Conservation (phyloP, 2,113 vertebrate genomes). For the Microtus montanus region DNA sequence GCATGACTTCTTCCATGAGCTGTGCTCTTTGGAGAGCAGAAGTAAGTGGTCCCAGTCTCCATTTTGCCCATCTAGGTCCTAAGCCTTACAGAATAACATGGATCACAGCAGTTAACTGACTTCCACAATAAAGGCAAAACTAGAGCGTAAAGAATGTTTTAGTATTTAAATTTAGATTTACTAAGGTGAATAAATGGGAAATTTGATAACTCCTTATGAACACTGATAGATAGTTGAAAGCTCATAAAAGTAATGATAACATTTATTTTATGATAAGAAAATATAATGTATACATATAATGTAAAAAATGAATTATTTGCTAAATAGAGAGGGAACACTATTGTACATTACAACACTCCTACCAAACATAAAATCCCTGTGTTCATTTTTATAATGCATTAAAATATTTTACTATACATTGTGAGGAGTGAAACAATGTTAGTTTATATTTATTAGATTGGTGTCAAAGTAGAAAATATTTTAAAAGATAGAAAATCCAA, state of each 20-base stretch:
- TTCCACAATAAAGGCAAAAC: background rate
- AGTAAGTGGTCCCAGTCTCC: background rate
- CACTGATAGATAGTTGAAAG: background rate
- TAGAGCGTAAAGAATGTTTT: background rate
- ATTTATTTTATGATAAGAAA: conserved; percentile 31
- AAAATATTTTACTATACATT: conserved; percentile 17
- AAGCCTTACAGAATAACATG: background rate
- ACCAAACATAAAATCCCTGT: background rate
- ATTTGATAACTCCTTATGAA: background rate
- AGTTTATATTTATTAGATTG: conserved; percentile 10
- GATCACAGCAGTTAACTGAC: background rate
- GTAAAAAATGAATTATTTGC: conserved; percentile 17
- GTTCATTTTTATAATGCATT: background rate
- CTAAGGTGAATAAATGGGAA: background rate
- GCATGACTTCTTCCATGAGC: background rate
- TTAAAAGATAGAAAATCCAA: background rate
- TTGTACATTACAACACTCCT: background rate
- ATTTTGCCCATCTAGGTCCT: background rate
- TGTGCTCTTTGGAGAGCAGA: background rate
- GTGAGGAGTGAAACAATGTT: background rate
- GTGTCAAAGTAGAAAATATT: conserved; percentile 1
- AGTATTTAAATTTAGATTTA: background rate
- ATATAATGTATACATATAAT: background rate
- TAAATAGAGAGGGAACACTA: background rate
- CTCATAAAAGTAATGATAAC: background rate